These are phyloP conservation scores for Oryzias sinensis DNA, from an alignment of 2,797 vertebrate species.

Conservation along the genomic window DNA sequence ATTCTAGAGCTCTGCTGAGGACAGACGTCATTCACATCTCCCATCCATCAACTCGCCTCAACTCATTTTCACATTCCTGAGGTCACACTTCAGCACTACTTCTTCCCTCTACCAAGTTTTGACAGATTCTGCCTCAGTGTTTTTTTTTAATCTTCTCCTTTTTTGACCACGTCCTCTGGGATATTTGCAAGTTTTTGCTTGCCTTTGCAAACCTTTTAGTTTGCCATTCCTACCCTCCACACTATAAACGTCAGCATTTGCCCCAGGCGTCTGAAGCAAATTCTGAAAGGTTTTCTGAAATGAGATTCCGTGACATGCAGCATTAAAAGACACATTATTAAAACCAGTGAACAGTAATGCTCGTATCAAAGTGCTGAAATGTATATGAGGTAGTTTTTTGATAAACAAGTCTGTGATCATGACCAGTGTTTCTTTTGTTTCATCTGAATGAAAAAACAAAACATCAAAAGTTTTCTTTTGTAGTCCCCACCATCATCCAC, in stretches of 20 bases:
- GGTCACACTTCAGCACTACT: slow-evolving; percentile 37
- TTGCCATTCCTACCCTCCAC: slow-evolving; percentile 17
- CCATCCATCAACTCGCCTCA: slow-evolving; percentile 33
- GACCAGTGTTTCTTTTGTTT: background rate
- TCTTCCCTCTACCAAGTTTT: slow-evolving; percentile 44
- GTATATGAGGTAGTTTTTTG: slow-evolving; percentile 1
- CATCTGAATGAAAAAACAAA: no score
- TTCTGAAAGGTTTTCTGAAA: slow-evolving; percentile 24
- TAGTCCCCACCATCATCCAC: no score
- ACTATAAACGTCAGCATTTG: slow-evolving; percentile 54
- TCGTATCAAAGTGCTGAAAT: slow-evolving; percentile 14
- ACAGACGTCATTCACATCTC: slow-evolving; percentile 59
- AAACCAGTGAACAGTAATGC: slow-evolving; percentile 9
- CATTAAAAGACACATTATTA: slow-evolving; percentile 3
- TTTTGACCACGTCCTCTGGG: slow-evolving; percentile 1
- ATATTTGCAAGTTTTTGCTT: slow-evolving; percentile 50
- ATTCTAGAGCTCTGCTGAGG: slow-evolving; percentile 47
- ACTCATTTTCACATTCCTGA: slow-evolving; percentile 50
- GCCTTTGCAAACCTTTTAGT: slow-evolving; percentile 38
- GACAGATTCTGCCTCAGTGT: slow-evolving; percentile 36
- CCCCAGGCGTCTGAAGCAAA: slow-evolving; percentile 33
- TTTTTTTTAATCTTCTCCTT: background rate
- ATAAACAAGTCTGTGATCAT: slow-evolving; percentile 16
- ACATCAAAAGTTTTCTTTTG: no score
- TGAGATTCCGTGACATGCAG: slow-evolving; percentile 30